A percentile compares a stretch with the other conserved stretches of the same genome.
These are phyloP conservation scores for Anabacerthia variegaticeps DNA, from an alignment of 2,797 vertebrate species.

Conservation along the genomic window DNA sequence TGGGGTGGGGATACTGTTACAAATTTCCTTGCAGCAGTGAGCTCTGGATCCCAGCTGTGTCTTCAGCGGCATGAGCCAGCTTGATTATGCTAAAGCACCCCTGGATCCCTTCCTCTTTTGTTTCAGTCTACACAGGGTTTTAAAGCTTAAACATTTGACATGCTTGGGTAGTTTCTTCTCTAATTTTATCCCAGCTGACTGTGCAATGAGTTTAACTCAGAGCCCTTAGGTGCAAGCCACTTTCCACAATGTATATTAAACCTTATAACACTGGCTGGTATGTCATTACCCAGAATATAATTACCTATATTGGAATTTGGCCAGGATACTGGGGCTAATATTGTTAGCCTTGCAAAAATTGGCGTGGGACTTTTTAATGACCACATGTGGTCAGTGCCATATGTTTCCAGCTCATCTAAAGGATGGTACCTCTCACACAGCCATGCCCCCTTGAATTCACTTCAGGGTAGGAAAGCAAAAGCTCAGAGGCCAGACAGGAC, in stretches of 20 bases:
- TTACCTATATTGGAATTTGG: conserved; percentile 69
- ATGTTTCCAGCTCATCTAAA: conserved; percentile 47
- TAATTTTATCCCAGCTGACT: conserved; percentile 74
- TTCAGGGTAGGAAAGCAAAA: conserved; percentile 3
- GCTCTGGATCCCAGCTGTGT: conserved; percentile 63
- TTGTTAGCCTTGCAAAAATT: conserved; percentile 72
- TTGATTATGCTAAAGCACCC: conserved; percentile 71
- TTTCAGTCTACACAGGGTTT: conserved; percentile 69
- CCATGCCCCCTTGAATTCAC: conserved; percentile 7
- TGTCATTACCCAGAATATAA: conserved; percentile 67
- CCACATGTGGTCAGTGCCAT: conserved; percentile 66
- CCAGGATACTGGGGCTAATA: conserved; percentile 67
- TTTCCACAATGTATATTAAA: conserved; percentile 65
- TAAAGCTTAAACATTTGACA: conserved; percentile 75
- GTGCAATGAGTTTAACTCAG: conserved; percentile 65
- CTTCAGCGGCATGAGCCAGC: conserved; percentile 59
- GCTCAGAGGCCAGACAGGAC: background rate
- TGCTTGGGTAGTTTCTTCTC: conserved; percentile 73
- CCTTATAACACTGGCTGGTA: conserved; percentile 58
- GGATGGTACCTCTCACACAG: background rate
- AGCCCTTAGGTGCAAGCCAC: conserved; percentile 61
- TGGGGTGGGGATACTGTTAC: conserved; percentile 47
- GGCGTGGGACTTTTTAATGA: conserved; percentile 58
- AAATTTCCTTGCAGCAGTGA: conserved; percentile 62
- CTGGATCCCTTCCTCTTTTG: conserved; percentile 70